phyloP scores from a whole-genome alignment of 2,113 vertebrate species.

The Dipodomys stephensi region DNA sequence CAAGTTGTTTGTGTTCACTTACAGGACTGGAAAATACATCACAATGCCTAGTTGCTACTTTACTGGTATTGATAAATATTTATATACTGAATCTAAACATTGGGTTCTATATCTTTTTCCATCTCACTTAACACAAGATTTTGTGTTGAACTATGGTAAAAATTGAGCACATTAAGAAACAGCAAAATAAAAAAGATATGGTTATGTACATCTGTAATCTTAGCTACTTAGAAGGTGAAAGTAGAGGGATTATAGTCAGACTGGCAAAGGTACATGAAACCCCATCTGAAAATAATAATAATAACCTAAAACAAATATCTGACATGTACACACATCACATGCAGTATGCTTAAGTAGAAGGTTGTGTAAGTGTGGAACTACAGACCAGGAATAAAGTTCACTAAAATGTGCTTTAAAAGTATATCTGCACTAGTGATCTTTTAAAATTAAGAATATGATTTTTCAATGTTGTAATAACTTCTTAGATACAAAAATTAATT shows the following conservation, averaged over 20 bases:
- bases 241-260: too few relatives aligned
- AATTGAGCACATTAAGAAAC: not conserved
- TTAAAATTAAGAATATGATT: not conserved
- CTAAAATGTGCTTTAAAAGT: not conserved
- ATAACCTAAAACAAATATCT: not conserved
- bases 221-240: too few relatives aligned
- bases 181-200: not conserved
- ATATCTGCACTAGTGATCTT: not conserved
- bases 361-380: not conserved
- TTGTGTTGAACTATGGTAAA: not conserved
- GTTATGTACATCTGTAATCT: too few relatives aligned
- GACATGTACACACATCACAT: not conserved
- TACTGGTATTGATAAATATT: not conserved
- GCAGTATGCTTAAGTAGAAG: not conserved
- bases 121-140: not conserved
- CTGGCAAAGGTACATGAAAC: too few relatives aligned
- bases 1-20: not conserved
- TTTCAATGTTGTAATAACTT: conserved; percentile 7
- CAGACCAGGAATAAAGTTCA: not conserved
- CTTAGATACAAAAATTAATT: conserved; percentile 3
- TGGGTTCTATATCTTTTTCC: not conserved
- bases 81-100: not conserved
- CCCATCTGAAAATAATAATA: too few relatives aligned
- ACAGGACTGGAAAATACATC: not conserved
- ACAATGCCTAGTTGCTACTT: not conserved